Evolutionary conservation across 2,888 invertebrate genomes (phyloP).

Genomic region (Silvanus unidentatus): DNA sequence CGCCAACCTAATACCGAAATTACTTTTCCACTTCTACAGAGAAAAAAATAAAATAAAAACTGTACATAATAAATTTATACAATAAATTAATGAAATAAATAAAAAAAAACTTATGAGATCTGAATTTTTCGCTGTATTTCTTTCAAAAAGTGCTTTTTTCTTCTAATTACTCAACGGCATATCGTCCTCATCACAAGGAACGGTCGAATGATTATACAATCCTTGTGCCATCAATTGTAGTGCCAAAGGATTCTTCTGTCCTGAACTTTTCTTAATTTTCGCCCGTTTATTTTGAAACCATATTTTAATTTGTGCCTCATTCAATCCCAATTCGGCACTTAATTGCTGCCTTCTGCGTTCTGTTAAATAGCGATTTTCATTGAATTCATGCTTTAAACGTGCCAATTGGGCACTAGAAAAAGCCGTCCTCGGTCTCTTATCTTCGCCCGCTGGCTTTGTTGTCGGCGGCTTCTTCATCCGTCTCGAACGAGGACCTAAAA

Average conservation of each 20-base stretch:
- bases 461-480: conserved; percentile 50
- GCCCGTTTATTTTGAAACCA: conserved; percentile 98
- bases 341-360: conserved; percentile 85
- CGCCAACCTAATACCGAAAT: too few relatives aligned
- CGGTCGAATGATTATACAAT: conserved; percentile 80
- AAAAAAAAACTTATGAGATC: conserved; percentile 18
- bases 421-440: conserved; percentile 92
- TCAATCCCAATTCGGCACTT: conserved; percentile 84
- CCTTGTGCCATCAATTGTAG: conserved; percentile 91
- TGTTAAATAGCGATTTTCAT: conserved; percentile 87
- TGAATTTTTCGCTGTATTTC: not conserved
- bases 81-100: conserved; percentile 15
- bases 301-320: conserved; percentile 96
- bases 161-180: conserved; percentile 33
- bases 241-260: conserved; percentile 79
- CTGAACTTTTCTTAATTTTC: conserved; percentile 89
- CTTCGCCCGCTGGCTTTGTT: conserved; percentile 55
- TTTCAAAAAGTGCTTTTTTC: not conserved
- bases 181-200: conserved; percentile 53
- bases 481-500: conserved; percentile 56
- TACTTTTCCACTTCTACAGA: too few relatives aligned
- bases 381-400: conserved; percentile 87
- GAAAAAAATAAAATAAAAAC: too few relatives aligned
- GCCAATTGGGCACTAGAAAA: conserved; percentile 92
- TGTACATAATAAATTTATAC: not conserved